Conservation (phyloP, 1,140 invertebrate genomes). For the Chelonus insularis region DNA sequence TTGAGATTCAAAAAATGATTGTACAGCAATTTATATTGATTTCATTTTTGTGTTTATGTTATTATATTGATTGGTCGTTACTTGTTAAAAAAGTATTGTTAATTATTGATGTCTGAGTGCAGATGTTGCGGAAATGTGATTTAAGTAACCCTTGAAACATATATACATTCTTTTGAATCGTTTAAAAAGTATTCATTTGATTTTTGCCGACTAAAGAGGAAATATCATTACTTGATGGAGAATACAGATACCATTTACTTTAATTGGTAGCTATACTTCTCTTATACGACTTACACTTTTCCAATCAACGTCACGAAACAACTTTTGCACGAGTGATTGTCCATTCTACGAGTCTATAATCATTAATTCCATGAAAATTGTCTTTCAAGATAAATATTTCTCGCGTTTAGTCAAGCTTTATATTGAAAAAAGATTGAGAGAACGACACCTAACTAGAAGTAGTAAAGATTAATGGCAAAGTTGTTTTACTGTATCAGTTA, state of each 20-base stretch:
- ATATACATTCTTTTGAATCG: not conserved
- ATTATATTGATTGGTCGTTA: no score
- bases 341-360: constrained; percentile 11
- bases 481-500: not conserved
- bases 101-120: no score
- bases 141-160: no score
- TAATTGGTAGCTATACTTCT: constrained; percentile 21
- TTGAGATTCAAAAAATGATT: no score
- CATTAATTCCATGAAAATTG: constrained; percentile 23
- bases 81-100: no score
- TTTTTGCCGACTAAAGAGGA: constrained; percentile 8
- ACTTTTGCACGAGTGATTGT: not conserved
- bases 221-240: constrained; percentile 6
- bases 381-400: not conserved
- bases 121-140: no score
- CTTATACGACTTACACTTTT: constrained; percentile 3
- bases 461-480: constrained; percentile 5
- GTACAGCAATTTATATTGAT: no score
- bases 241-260: constrained; percentile 24
- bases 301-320: not conserved
- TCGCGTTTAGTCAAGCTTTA: not conserved
- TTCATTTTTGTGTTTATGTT: no score
- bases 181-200: not conserved
- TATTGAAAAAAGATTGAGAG: not conserved
- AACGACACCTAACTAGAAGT: not conserved